Conservation (phyloP, 1,140 invertebrate genomes). For the Notospermus geniculatus region DNA sequence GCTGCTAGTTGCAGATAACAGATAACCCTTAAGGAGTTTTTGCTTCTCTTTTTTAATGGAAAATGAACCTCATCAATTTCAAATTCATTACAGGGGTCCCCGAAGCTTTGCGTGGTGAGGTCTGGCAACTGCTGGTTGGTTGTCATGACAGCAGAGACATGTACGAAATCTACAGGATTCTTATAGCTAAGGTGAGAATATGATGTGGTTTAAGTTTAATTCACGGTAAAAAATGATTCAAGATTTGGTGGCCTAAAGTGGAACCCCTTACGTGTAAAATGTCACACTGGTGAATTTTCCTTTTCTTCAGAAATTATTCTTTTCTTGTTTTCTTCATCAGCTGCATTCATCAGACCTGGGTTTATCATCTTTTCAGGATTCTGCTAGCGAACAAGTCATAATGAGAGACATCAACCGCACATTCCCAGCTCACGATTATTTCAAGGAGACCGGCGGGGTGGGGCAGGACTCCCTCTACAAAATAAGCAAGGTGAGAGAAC, state of each 20-base stretch:
- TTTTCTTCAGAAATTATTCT: no score
- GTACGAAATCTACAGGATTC: conserved; percentile 84
- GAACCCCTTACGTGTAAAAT: no score
- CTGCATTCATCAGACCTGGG: no score
- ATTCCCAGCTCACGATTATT: conserved; percentile 97
- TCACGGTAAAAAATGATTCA: no score
- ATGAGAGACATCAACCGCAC: conserved; percentile 94
- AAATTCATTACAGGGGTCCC: conserved; percentile 72
- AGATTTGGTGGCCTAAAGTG: no score
- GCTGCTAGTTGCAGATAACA: no score
- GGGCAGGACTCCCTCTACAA: conserved; percentile 95
- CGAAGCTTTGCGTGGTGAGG: conserved; percentile 92
- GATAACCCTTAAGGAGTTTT: no score
- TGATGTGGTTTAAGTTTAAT: no score
- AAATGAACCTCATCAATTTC: no score
- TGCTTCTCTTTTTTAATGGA: no score
- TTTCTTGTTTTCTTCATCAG: no score
- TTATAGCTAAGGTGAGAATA: conserved; percentile 80
- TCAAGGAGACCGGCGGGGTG: conserved; percentile 67
- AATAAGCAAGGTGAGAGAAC: conserved; percentile 81
- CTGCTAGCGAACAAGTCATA: conserved; percentile 87
- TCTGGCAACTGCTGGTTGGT: conserved; percentile 92
- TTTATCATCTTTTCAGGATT: conserved; percentile 71
- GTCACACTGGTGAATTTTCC: no score
- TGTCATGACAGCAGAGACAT: conserved; percentile 82